phyloP scores from a whole-genome alignment of 2,797 vertebrate genomes.

The Thamnophis elegans region DNA sequence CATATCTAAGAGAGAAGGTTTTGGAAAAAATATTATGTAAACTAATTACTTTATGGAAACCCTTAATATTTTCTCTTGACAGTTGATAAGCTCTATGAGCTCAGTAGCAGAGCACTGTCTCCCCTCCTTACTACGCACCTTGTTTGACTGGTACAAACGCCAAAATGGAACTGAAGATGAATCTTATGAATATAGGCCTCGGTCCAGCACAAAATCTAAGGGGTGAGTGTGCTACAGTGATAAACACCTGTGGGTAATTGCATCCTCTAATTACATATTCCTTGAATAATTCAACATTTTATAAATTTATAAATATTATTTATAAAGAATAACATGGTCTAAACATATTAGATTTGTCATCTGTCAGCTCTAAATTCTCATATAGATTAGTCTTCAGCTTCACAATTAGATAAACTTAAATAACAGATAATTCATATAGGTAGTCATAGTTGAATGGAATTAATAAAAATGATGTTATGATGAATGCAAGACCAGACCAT shows the following conservation, averaged over 20 bases:
- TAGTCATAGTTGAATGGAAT: neutral
- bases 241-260: neutral
- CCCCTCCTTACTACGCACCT: slow-evolving; percentile 96
- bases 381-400: neutral
- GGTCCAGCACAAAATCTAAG: slow-evolving; percentile 97
- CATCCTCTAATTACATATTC: neutral
- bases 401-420: neutral
- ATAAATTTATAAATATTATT: too few species aligned
- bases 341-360: neutral
- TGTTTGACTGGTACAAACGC: slow-evolving; percentile 98
- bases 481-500: too few species aligned
- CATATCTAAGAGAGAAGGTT: neutral
- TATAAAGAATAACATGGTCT: neutral
- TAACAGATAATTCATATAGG: neutral
- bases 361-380: neutral
- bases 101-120: slow-evolving; percentile 99
- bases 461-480: neutral
- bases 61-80: slow-evolving; percentile 44
- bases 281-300: neutral
- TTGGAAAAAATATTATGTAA: neutral
- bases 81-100: slow-evolving; percentile 99
- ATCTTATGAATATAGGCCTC: slow-evolving; percentile 95
- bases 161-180: slow-evolving; percentile 98
- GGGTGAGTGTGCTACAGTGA: slow-evolving; percentile 75
- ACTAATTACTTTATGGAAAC: neutral